Evolutionary conservation across 1,140 invertebrate genomes (phyloP), one percentile per base, ranked within the genome.

Genomic region (Oedothorax gibbosus): DNA sequence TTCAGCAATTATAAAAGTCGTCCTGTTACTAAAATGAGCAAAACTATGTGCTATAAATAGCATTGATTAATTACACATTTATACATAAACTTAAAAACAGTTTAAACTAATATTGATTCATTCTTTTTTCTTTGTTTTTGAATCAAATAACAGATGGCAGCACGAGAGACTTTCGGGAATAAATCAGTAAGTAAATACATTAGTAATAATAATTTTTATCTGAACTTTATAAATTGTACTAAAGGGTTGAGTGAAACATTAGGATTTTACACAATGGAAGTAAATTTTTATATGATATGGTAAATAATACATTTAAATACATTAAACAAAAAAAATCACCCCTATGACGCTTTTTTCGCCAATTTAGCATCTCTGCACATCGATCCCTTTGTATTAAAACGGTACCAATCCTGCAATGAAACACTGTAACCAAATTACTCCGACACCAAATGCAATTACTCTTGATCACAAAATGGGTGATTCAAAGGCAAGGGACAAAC

Each of bases 401-500:
- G 50, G 66, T 62, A 71, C 54, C 69, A 82, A 82, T 82, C 69
- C 56, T 57, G 54, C 80, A 51, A 12, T 60, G 69, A 72, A 82
- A 64, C 80, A 53, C n/a, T 7, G 49, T 82, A 82, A 82, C 80
- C 80, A 73, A 82, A 82, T 82, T 82, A 82, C 66, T 60, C 20
- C 80, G 54, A 82, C 80, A 71, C 80, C 51, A 82, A 82, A 82
- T 69, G 69, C 80, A 82, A 82, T 82, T 82, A 82, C 80, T 53
- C 80, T 82, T 69, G 69, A 82, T 82, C 80, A 53, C 80, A 81
- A 81, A 81, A 81, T 68, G 78, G 64, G 21, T 81, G 78, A 81
- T 81, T 81, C 78, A 81, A 81, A 81, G 71, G 65, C 66, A 81
- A n/a, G 57, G 57, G 53, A 75, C 49, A 75, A 20, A 75, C 53